phyloP scores from a whole-genome alignment of 2,797 vertebrate genomes.

The Botia kubotai region DNA sequence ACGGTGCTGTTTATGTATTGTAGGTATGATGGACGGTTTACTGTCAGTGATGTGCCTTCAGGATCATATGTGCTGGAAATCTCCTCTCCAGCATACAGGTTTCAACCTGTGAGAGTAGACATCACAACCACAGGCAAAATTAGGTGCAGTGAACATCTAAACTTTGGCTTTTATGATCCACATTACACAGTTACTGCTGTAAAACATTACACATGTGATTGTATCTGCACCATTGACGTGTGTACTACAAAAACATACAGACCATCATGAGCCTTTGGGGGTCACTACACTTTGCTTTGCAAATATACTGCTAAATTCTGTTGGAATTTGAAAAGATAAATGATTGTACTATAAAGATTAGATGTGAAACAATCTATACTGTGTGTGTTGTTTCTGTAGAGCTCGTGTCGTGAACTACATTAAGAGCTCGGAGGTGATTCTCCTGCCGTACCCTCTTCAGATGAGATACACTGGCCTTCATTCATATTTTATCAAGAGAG shows the following conservation, averaged over 20 bases:
- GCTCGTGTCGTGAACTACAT: constrained; percentile 94
- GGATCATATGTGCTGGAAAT: constrained; percentile 96
- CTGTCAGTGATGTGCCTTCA: constrained; percentile 92
- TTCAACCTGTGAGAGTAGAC: constrained; percentile 94
- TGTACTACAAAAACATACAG: no score
- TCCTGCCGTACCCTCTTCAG: constrained; percentile 92
- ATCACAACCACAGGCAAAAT: constrained; percentile 98
- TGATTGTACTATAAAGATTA: neutral
- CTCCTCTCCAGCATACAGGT: constrained; percentile 87
- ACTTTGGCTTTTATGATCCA: neutral
- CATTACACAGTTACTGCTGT: no score
- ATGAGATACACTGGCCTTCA: constrained; percentile 88
- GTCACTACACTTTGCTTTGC: no score
- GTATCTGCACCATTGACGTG: no score
- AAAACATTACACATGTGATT: no score
- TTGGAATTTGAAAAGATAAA: no score
- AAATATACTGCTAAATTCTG: no score
- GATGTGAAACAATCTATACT: neutral
- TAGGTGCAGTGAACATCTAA: constrained; percentile 77
- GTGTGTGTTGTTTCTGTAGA: constrained; percentile 67
- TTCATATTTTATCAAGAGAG: constrained; percentile 93
- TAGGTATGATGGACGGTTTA: constrained; percentile 95
- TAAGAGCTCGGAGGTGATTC: constrained; percentile 93
- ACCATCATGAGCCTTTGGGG: no score
- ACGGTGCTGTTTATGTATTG: neutral